These are phyloP conservation scores for Hexactinellida sp. DNA, from an alignment of 37 sponge, comb jelly and placozoan species.

Conservation along the genomic window DNA sequence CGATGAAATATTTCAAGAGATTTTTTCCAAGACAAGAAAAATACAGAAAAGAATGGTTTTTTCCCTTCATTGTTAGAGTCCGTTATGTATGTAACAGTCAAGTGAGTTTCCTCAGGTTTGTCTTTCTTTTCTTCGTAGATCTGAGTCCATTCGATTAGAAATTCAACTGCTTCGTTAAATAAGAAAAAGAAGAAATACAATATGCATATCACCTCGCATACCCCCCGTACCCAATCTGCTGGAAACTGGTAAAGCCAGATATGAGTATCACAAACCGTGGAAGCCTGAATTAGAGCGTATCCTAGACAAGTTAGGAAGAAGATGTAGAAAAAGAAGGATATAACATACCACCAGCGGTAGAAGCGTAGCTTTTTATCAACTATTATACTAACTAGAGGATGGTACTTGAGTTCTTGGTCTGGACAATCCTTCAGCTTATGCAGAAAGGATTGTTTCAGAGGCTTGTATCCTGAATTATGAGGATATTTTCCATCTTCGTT, in stretches of 20 bases:
- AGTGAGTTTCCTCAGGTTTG: not conserved
- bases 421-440: not conserved
- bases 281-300: not conserved
- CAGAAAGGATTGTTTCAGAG: not conserved
- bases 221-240: not conserved
- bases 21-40: not conserved
- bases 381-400: not conserved
- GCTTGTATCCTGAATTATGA: not conserved
- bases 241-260: not conserved
- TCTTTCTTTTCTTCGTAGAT: not conserved
- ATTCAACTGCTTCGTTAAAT: slow-evolving; percentile 14
- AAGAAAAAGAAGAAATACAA: not conserved
- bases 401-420: not conserved
- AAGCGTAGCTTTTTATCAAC: not conserved
- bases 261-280: not conserved
- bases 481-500: not conserved
- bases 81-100: not conserved
- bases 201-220: not conserved
- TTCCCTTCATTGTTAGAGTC: not conserved
- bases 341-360: slow-evolving; percentile 11
- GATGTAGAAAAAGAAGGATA: not conserved
- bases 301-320: not conserved
- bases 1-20: not conserved
- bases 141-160: not conserved
- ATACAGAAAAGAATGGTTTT: not conserved